Percentiles rank a stretch among this genome's conserved stretches.
Evolutionary conservation across 2,113 vertebrate genomes (phyloP).

Genomic region (Phaethornis superciliosus): DNA sequence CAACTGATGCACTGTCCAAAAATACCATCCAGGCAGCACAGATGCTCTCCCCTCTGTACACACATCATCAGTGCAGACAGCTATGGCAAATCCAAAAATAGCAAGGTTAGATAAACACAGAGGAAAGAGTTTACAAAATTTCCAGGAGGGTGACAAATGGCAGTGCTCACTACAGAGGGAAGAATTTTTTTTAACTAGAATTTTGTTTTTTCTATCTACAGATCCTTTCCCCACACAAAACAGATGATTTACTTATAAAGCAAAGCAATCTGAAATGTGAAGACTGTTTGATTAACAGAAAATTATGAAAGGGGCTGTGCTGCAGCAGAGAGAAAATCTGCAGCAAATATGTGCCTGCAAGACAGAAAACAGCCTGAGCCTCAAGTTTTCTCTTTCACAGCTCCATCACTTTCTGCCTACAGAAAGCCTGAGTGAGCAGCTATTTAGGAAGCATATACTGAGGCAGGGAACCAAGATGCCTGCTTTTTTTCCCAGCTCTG

Average conservation of each 20-base stretch:
- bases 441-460: neutral
- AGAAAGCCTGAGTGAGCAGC: neutral
- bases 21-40: neutral
- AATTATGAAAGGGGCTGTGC: neutral
- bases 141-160: conserved; percentile 21
- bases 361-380: neutral
- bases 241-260: neutral
- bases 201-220: neutral
- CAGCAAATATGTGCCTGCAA: neutral
- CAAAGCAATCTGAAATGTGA: neutral
- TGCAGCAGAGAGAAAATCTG: neutral
- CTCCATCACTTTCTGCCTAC: neutral
- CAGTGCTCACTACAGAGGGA: neutral
- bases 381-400: neutral
- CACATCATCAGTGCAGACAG: neutral
- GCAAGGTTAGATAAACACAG: conserved; percentile 52
- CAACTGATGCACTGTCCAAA: neutral
- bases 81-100: conserved; percentile 36
- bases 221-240: neutral
- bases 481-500: neutral
- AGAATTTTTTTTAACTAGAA: neutral
- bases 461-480: neutral
- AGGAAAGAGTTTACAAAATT: conserved; percentile 54
- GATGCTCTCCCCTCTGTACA: neutral
- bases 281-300: neutral